Percentiles rank a stretch among this genome's conserved stretches.
Evolutionary conservation across 2,888 invertebrate genomes (phyloP).

Genomic region (Pollenia amentaria): DNA sequence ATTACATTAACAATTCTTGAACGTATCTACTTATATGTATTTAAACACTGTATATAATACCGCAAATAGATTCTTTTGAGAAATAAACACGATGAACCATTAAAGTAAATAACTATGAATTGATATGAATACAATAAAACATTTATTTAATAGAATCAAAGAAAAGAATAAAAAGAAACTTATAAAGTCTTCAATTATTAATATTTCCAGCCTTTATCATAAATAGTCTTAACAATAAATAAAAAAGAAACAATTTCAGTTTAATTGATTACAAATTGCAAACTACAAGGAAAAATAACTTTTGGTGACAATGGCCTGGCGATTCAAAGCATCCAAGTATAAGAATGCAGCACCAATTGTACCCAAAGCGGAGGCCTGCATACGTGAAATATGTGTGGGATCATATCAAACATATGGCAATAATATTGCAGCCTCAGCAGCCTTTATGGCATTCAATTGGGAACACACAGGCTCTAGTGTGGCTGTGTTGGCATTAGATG

Average conservation of each 20-base stretch:
- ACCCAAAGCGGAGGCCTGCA: conserved; percentile 95
- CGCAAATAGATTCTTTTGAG: conserved; percentile 39
- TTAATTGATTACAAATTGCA: conserved; percentile 65
- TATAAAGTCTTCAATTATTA: conserved; percentile 49
- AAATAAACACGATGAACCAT: conserved; percentile 15
- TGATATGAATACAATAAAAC: conserved; percentile 56
- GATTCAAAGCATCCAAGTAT: conserved; percentile 98
- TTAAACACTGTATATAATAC: conserved; percentile 7
- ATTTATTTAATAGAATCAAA: conserved; percentile 37
- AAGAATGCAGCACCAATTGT: conserved; percentile 98
- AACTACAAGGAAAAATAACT: conserved; percentile 47
- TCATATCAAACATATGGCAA: conserved; percentile 97
- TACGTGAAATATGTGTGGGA: conserved; percentile 95
- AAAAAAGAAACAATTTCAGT: conserved; percentile 39
- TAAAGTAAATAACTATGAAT: conserved; percentile 40
- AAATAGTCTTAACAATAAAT: conserved; percentile 49
- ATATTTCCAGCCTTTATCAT: conserved; percentile 64
- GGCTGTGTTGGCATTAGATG: conserved; percentile 94
- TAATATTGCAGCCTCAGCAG: conserved; percentile 96
- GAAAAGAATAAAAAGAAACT: background rate
- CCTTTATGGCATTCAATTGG: conserved; percentile 98
- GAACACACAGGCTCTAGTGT: conserved; percentile 96
- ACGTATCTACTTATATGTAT: background rate
- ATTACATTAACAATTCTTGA: conserved; percentile 18
- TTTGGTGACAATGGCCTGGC: conserved; percentile 90